Conservation (phyloP, 2,797 vertebrate genomes). For the Streptopelia turtur region DNA sequence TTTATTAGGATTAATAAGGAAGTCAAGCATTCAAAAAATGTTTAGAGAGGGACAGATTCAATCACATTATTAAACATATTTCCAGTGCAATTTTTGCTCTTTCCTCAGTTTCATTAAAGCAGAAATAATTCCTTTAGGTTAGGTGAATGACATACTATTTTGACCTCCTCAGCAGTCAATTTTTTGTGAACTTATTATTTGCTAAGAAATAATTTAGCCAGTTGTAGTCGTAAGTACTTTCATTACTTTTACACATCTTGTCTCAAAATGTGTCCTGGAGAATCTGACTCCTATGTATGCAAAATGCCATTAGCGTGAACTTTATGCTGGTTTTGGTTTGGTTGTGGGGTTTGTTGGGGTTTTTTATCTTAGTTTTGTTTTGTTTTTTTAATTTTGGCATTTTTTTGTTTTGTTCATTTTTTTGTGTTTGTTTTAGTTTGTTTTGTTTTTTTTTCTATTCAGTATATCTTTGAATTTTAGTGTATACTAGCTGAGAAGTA, state of each 20-base stretch:
- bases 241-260: neutral
- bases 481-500: neutral
- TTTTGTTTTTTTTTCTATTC: neutral
- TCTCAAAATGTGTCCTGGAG: neutral
- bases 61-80: neutral
- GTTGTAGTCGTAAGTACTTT: neutral
- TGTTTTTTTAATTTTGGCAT: neutral
- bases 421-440: neutral
- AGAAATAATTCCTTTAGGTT: neutral
- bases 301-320: rapidly evolving
- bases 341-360: neutral
- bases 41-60: neutral
- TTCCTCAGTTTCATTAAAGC: neutral
- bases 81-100: neutral
- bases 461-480: neutral
- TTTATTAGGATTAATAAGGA: neutral
- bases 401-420: rapidly evolving
- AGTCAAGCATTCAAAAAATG: neutral
- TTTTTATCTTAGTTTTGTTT: neutral
- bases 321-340: neutral
- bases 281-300: rapidly evolving
- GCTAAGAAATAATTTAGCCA: neutral
- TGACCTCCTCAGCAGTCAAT: neutral
- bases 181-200: neutral
- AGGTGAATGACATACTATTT: neutral